These are phyloP conservation scores for Ellobium chinense DNA, from an alignment of 2,888 invertebrate species.

Conservation along the genomic window DNA sequence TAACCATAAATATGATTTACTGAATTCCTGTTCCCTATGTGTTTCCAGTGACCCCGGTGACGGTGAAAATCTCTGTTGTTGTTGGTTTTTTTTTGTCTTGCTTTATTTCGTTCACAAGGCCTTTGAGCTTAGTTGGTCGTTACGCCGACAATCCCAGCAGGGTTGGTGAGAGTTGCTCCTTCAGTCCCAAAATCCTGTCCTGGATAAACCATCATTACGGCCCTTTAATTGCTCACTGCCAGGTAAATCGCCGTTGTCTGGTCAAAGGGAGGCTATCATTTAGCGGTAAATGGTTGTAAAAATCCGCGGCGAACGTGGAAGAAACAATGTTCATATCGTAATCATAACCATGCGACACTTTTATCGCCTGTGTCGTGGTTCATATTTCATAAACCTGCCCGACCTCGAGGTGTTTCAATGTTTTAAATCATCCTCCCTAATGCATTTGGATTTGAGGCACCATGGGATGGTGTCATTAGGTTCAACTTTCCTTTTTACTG, in stretches of 20 bases:
- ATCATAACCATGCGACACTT: not conserved
- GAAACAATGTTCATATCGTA: not conserved
- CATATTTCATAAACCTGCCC: not conserved
- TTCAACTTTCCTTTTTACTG: too few relatives aligned
- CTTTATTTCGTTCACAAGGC: not conserved
- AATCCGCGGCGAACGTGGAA: not conserved
- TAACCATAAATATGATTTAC: slow-evolving; percentile 2
- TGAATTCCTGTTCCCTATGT: not conserved
- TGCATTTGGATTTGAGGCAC: too few relatives aligned
- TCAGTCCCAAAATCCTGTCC: not conserved
- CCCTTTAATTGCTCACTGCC: slow-evolving; percentile 5
- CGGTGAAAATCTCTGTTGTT: not conserved
- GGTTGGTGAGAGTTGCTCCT: not conserved
- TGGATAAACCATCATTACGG: not conserved
- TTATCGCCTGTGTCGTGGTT: not conserved
- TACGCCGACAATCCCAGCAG: not conserved
- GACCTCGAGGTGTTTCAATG: not conserved
- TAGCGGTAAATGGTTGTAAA: slow-evolving; percentile 9
- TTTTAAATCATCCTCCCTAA: too few relatives aligned
- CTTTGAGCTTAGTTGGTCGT: not conserved
- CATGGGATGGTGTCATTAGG: too few relatives aligned
- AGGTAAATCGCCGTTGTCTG: not conserved
- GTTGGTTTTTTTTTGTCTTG: not conserved
- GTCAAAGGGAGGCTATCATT: not conserved
- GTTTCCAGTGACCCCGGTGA: not conserved